Percentiles rank a stretch among this genome's conserved stretches.
These are phyloP conservation scores for Macrophya annulata DNA, from an alignment of 2,888 invertebrate species.

Conservation along the genomic window DNA sequence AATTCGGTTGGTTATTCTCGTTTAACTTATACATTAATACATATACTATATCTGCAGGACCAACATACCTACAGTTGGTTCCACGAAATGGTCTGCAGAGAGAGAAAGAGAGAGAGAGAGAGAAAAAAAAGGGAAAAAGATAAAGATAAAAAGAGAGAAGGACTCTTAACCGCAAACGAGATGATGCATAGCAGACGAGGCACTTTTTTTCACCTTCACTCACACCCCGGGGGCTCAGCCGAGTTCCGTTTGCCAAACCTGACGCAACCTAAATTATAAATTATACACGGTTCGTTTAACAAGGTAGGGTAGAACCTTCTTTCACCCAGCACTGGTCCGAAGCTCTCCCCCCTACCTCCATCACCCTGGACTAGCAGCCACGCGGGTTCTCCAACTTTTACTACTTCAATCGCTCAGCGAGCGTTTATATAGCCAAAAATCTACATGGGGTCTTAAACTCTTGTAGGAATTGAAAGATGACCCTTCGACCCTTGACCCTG, in stretches of 20 bases:
- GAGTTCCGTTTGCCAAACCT: conserved; percentile 46
- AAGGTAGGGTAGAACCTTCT: neutral
- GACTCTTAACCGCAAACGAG: conserved; percentile 52
- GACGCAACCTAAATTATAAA: conserved; percentile 51
- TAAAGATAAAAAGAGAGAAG: neutral
- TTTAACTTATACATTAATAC: neutral
- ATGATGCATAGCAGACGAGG: conserved; percentile 55
- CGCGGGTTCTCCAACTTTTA: neutral
- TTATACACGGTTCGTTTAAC: conserved; percentile 52
- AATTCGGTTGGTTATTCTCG: neutral
- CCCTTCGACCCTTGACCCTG: neutral
- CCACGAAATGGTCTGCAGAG: neutral
- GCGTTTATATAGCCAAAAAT: neutral
- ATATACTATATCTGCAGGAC: neutral
- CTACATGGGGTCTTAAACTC: neutral
- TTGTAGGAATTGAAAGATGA: neutral
- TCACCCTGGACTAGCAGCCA: neutral
- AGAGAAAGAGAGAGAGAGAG: neutral
- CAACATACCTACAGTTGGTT: neutral
- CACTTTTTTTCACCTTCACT: conserved; percentile 38
- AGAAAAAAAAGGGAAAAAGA: neutral
- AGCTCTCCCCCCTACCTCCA: too few relatives aligned
- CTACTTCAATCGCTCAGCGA: neutral
- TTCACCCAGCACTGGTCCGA: conserved; percentile 5
- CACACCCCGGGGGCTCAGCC: conserved; percentile 27